Base-by-base conservation (phyloP, 2,113 vertebrate species). In the Etheostoma spectabile region DNA sequence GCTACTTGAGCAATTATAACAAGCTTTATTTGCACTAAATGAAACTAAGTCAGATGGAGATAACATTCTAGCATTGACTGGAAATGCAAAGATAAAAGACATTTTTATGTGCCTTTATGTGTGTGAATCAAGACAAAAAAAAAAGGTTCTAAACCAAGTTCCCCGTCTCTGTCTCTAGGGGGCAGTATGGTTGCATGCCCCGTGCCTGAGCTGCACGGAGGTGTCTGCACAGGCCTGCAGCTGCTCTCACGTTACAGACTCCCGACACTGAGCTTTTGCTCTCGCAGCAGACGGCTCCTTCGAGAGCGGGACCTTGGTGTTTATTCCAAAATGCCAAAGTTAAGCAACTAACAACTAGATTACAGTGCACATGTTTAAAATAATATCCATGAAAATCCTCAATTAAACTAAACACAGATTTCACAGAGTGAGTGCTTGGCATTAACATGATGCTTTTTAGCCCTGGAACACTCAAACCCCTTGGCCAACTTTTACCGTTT, bases 171-270 rank as follows among this genome's bases (percentile, higher is more conserved):
- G 64, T 22, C 93, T 92, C 70, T 80, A 93, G 94, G 90, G 91
- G 94, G 93, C 93, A 93, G 85, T 89, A 15, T 93, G 80, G 79
- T 5, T 85, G 82, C 89, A 88, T 60, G 33, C 30, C 19, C 52
- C 1, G 1, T 14, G 19, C 42, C 16, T 27, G 24, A 14, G 11
- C 15, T 65, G 42, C 30, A 52, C 2, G 6, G 8, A 21, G 16
- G 24, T 2, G 15, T 70, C 55, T 53, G 60, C 55, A 52, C 19
- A 46, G 57, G 75, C 67, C 71, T 75, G 68, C 2, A 56, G 57
- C 42, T 14, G 53, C 67, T 70, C 79, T 90, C 73, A 55, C 22
- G 64, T 88, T 74, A 75, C 86, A 77, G 30, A 21, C 74, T 61
- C 55, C 22, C 0, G 52, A 87, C 79, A 6, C 52, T 42, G 19